These are phyloP conservation scores for Megaptera novaeangliae DNA, from an alignment of 2,113 vertebrate genomes.

Conservation along the genomic window DNA sequence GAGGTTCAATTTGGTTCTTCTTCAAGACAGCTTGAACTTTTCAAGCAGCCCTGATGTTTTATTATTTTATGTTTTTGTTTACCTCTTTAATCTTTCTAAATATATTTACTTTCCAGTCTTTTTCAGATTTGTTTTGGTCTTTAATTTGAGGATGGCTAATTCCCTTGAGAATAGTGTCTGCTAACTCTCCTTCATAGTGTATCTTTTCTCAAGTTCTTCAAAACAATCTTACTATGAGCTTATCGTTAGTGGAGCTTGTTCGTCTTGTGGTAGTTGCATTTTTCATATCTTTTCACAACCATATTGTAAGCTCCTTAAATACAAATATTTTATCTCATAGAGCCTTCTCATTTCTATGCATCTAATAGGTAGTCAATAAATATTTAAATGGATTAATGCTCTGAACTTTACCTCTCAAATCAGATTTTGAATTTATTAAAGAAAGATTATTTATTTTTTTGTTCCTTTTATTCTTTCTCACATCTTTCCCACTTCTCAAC, in stretches of 20 bases:
- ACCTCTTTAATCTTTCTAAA: not conserved
- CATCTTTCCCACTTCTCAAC: not conserved
- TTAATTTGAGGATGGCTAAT: not conserved
- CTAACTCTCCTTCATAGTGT: not conserved
- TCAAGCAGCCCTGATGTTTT: not conserved
- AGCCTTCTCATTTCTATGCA: not conserved
- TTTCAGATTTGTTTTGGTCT: not conserved
- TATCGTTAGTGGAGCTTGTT: not conserved
- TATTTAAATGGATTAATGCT: not conserved
- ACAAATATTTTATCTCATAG: not conserved
- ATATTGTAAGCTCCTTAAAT: not conserved
- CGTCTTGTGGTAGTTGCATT: not conserved
- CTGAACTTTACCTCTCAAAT: not conserved
- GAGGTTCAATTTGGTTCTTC: not conserved
- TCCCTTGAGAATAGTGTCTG: not conserved
- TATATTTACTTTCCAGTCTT: not conserved
- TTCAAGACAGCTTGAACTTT: not conserved
- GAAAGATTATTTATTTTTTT: not conserved
- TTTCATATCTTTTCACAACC: not conserved
- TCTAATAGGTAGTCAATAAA: not conserved
- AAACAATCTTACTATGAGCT: not conserved
- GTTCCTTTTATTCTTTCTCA: not conserved
- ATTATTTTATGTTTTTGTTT: not conserved
- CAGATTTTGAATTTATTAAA: not conserved
- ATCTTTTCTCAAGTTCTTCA: not conserved